Conservation (phyloP, 2,888 invertebrate genomes). For the Hypercompe scribonia region DNA sequence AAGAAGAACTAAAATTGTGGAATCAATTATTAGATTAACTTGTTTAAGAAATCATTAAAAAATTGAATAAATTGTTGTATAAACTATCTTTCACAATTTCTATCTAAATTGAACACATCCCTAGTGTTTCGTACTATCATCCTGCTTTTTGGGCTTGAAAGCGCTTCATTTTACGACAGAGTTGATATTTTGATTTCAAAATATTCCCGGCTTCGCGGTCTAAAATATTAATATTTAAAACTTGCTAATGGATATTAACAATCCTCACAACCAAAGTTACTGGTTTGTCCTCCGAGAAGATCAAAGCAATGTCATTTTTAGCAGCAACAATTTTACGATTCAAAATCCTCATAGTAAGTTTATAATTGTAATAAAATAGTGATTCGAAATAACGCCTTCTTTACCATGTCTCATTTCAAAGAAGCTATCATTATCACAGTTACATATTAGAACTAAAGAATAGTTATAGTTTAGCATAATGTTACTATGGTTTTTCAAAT, state of each 20-base stretch:
- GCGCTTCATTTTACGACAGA: slow-evolving; percentile 21
- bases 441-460: not conserved
- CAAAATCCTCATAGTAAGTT: slow-evolving; percentile 75
- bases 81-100: not conserved
- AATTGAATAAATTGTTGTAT: no score
- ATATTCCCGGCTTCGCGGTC: not conserved
- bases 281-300: slow-evolving; percentile 82
- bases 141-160: slow-evolving; percentile 31
- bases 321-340: slow-evolving; percentile 76
- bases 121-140: slow-evolving; percentile 2
- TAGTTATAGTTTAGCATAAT: not conserved
- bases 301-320: slow-evolving; percentile 79
- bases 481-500: not conserved
- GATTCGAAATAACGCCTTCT: not conserved
- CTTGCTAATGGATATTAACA: slow-evolving; percentile 59
- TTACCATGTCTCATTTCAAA: not conserved
- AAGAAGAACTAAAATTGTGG: no score
- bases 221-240: not conserved
- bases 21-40: no score
- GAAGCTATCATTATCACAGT: not conserved
- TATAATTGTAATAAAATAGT: no score
- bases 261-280: slow-evolving; percentile 75
- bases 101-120: not conserved
- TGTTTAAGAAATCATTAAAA: no score
- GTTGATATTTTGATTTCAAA: slow-evolving; percentile 15